Evolutionary conservation across 2,797 vertebrate genomes (phyloP).

Genomic region (Amniataba percoides): DNA sequence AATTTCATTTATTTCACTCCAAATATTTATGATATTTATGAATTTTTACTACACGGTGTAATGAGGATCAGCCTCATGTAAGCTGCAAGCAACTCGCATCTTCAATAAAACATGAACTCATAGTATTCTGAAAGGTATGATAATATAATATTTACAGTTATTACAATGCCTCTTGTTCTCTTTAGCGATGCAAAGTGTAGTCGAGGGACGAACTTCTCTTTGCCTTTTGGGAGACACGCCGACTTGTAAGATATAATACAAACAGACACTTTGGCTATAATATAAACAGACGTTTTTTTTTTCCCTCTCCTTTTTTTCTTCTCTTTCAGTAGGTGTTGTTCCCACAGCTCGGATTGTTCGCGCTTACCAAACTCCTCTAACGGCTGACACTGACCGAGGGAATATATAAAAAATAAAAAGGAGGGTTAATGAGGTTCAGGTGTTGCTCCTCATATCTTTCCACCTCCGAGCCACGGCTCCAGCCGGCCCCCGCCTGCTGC

Average conservation of each 20-base stretch:
- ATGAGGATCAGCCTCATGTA: conserved; percentile 23
- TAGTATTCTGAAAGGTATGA: conserved; percentile 64
- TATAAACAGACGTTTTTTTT: conserved; percentile 37
- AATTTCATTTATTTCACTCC: conserved; percentile 23
- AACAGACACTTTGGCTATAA: conserved; percentile 65
- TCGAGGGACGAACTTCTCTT: conserved; percentile 50
- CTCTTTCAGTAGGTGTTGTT: conserved; percentile 28
- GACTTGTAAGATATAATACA: conserved; percentile 58
- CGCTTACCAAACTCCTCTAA: conserved; percentile 27
- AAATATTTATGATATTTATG: conserved; percentile 48
- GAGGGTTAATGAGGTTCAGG: conserved; percentile 69
- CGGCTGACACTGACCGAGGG: conserved; percentile 49
- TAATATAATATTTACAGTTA: conserved; percentile 71
- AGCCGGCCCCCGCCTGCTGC: conserved; percentile 21
- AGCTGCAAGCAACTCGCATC: conserved; percentile 43
- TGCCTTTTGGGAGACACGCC: conserved; percentile 49
- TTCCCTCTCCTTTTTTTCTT: conserved; percentile 7
- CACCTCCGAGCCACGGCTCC: conserved; percentile 26
- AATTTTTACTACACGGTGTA: conserved; percentile 35
- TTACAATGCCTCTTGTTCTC: conserved; percentile 53
- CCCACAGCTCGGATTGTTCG: conserved; percentile 32
- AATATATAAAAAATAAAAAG: conserved; percentile 11
- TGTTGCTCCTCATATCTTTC: conserved; percentile 33
- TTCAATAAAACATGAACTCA: conserved; percentile 74
- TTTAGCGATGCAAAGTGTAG: conserved; percentile 50